Percentiles rank a stretch among this genome's conserved stretches.
Evolutionary conservation across 2,888 invertebrate genomes (phyloP).

Genomic region (Elegia similella): DNA sequence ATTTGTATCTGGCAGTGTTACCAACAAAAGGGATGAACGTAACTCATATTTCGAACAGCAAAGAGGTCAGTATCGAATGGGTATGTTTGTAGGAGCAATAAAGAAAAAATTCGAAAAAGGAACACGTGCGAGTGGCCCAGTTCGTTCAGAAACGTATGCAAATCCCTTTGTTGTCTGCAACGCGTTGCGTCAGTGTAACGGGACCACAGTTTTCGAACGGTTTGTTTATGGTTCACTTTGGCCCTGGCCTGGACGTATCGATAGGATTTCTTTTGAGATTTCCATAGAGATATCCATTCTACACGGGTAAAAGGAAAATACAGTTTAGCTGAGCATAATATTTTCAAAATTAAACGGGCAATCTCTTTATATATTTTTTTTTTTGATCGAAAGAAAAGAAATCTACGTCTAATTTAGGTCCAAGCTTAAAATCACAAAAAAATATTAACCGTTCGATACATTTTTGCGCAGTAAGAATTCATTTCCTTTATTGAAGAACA

Average conservation of each 20-base stretch:
- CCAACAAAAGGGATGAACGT: conserved; percentile 19
- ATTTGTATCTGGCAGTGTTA: conserved; percentile 20
- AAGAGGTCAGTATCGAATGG: conserved; percentile 22
- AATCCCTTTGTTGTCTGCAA: conserved; percentile 73
- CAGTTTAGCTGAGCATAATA: neutral
- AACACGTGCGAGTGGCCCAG: conserved; percentile 46
- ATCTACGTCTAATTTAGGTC: too few relatives aligned
- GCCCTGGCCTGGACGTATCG: conserved; percentile 9
- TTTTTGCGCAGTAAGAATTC: too few relatives aligned
- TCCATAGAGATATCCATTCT: too few relatives aligned
- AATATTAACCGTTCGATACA: too few relatives aligned
- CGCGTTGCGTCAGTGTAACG: conserved; percentile 61
- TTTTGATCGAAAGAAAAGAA: too few relatives aligned
- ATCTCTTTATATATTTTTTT: too few relatives aligned
- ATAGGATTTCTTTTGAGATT: conserved; percentile 9
- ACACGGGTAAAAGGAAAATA: neutral
- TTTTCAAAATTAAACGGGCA: too few relatives aligned
- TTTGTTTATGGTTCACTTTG: conserved; percentile 32
- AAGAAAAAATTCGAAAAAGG: conserved; percentile 31
- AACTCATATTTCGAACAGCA: conserved; percentile 18
- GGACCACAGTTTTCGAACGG: conserved; percentile 47
- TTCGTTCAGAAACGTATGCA: conserved; percentile 71
- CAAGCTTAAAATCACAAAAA: too few relatives aligned
- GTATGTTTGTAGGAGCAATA: conserved; percentile 8
- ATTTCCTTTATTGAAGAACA: too few relatives aligned